Evolutionary conservation across 2,797 vertebrate species (phyloP), one percentile per base, ranked within the genome.

Genomic region (Chaetophractus vellerosus): DNA sequence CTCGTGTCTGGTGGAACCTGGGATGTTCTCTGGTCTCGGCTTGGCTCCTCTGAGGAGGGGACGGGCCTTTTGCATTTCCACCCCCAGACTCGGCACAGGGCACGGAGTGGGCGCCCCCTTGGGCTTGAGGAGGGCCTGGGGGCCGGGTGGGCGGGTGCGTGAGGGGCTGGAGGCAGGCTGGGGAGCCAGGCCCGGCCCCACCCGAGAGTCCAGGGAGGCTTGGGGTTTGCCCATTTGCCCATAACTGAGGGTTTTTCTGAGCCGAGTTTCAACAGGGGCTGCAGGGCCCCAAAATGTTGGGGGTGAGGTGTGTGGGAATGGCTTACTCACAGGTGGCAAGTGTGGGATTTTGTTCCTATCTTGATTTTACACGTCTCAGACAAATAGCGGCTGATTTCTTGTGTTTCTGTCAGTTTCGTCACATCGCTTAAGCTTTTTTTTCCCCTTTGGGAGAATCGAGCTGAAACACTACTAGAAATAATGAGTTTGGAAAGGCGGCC

Each of bases 381-480:
- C 57, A 55, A 33, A 79, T 21, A 78, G 89, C n/a, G 74, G 41
- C 45, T 23, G 75, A 63, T 61, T 86, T 76, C 71, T 41, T 57
- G 52, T 14, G 0, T 41, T 82, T 88, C 72, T 88, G 81, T 76
- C 75, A 90, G 68, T 66, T 95, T 84, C 92, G 78, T 92, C 95
- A 85, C 69, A 88, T 79, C 0, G 0, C 72, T 84, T 78, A 41
- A 89, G 18, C 31, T 63, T 45, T 15, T 24, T 50, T 19, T 19
- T 0, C 4, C 6, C 76, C 68, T 75, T 68, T 88, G 88, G 81
- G 78, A 93, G 82, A 97, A 90, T 41, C 63, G 93, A 93, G 81
- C 96, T 92, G 90, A 92, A 90, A 95, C 94, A 80, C 84, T 97
- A 93, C 97, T 95, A 97, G 81, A 96, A 97, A 97, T 97, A 96